These are phyloP conservation scores for Onychomys arenicola DNA, from an alignment of 2,797 vertebrate species.

Conservation along the genomic window DNA sequence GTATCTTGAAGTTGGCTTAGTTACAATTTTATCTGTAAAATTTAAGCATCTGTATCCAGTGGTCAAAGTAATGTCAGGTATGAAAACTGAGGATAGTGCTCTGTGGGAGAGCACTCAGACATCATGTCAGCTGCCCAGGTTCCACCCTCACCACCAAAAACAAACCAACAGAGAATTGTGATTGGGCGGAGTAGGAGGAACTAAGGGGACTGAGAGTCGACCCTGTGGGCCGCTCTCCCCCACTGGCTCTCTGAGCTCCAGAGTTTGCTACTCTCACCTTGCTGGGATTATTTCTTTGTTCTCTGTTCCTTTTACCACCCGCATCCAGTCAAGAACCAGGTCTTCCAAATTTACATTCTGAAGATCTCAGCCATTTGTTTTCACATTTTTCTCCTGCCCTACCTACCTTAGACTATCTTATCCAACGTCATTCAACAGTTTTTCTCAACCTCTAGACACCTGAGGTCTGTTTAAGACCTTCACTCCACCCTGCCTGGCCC, in stretches of 20 bases:
- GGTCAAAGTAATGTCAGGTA: background rate
- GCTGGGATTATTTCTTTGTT: background rate
- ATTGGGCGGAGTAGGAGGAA: rapidly evolving
- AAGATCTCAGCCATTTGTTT: background rate
- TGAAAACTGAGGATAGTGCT: background rate
- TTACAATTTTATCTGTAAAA: background rate
- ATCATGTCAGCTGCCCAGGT: background rate
- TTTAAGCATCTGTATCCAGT: background rate
- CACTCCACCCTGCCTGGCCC: background rate
- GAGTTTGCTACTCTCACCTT: background rate
- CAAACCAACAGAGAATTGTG: background rate
- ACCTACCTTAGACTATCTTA: background rate
- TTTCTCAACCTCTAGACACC: background rate
- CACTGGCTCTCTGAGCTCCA: background rate
- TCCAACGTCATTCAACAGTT: background rate
- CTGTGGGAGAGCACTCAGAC: background rate
- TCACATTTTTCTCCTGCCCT: background rate
- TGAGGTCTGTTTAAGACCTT: background rate
- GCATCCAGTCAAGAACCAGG: background rate
- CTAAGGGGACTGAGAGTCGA: rapidly evolving
- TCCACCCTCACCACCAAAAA: too few relatives aligned
- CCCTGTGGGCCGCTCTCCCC: background rate
- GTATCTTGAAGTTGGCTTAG: background rate
- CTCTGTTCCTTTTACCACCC: background rate
- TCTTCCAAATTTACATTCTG: background rate